Conservation (phyloP, 2,888 invertebrate species). For the Coelinius sp. region DNA sequence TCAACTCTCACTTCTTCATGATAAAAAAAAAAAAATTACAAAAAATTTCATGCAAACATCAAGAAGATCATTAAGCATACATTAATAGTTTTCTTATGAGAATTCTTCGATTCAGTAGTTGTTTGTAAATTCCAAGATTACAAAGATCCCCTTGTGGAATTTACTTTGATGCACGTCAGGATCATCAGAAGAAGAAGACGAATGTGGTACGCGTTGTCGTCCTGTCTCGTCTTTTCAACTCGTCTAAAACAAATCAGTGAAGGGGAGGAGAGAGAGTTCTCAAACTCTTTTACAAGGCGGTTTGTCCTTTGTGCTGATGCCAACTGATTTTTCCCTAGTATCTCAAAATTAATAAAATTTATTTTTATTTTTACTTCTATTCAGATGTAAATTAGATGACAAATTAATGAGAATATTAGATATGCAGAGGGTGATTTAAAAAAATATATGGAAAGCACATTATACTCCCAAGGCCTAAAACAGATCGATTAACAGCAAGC, state of each 20-base stretch:
- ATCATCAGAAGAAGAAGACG: constrained; percentile 6
- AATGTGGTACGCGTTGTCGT: background rate
- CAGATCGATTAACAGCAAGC: constrained; percentile 63
- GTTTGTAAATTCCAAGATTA: background rate
- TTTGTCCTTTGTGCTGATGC: background rate
- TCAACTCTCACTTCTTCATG: too few species aligned
- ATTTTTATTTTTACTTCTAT: too few species aligned
- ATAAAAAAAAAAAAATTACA: background rate
- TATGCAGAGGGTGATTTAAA: background rate
- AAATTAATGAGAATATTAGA: background rate
- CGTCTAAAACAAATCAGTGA: background rate
- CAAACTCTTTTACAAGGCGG: constrained; percentile 1
- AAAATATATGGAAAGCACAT: constrained; percentile 15
- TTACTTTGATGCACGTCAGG: constrained; percentile 3
- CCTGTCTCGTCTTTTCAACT: background rate
- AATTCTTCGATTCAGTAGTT: background rate
- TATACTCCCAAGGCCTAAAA: constrained; percentile 55
- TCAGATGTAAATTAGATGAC: too few species aligned
- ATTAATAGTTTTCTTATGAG: background rate
- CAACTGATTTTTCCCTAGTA: background rate
- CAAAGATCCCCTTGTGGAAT: background rate
- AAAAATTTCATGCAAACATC: background rate
- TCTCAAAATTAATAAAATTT: too few species aligned
- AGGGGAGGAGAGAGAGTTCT: background rate
- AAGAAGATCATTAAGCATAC: background rate